These are phyloP conservation scores for Caenorhabditis sp. DNA, from an alignment of 2,888 invertebrate genomes.

Conservation along the genomic window DNA sequence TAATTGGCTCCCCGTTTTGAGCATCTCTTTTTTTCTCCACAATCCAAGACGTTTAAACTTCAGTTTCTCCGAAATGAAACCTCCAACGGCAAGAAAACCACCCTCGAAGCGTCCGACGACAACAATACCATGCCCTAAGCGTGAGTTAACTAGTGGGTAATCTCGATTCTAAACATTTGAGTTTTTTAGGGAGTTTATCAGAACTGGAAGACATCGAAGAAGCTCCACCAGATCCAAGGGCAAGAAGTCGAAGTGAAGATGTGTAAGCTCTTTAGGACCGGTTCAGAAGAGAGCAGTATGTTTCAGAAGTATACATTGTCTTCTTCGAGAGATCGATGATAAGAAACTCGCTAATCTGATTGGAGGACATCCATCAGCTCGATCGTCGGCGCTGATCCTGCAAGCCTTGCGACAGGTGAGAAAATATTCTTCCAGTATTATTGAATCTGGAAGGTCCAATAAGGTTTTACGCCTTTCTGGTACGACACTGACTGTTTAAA, in stretches of 20 bases:
- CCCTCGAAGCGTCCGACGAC: conserved; percentile 50
- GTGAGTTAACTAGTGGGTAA: conserved; percentile 10
- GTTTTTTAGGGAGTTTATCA: conserved; percentile 22
- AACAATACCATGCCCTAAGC: conserved; percentile 50
- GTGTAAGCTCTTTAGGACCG: conserved; percentile 17
- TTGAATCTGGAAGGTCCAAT: too few relatives aligned
- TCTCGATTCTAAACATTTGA: background rate
- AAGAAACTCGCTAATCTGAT: conserved; percentile 75
- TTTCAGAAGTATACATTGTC: conserved; percentile 59
- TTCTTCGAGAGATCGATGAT: conserved; percentile 69
- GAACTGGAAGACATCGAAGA: conserved; percentile 56
- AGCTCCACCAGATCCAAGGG: conserved; percentile 63
- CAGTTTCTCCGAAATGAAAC: conserved; percentile 39
- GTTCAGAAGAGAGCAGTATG: background rate
- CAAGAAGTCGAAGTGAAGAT: conserved; percentile 46
- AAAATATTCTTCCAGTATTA: too few relatives aligned
- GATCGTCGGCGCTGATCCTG: conserved; percentile 77
- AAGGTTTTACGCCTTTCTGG: too few relatives aligned
- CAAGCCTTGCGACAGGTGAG: conserved; percentile 79
- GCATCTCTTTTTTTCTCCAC: background rate
- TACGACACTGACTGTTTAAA: too few relatives aligned
- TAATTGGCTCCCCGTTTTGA: conserved; percentile 20
- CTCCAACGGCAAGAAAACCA: conserved; percentile 58
- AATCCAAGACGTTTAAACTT: background rate
- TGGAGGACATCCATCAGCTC: conserved; percentile 74